Conservation (phyloP, 2,797 vertebrate genomes). For the Dendrocincla fuliginosa region DNA sequence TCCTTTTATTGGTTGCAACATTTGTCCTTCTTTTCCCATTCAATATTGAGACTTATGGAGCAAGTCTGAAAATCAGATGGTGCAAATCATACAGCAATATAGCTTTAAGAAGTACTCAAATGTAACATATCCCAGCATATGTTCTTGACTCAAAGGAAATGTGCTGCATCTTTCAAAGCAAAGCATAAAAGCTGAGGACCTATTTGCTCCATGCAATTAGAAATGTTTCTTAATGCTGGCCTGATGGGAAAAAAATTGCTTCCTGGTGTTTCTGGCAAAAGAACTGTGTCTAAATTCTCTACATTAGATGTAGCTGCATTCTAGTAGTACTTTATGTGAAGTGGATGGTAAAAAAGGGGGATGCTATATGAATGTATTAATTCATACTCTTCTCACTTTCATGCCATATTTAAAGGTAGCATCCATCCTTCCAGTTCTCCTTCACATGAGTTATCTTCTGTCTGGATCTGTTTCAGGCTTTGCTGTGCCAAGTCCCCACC, state of each 20-base stretch:
- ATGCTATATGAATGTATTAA: neutral
- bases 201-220: neutral
- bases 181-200: constrained; percentile 21
- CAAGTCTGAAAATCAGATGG: constrained; percentile 64
- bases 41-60: neutral
- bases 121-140: constrained; percentile 35
- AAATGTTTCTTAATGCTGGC: neutral
- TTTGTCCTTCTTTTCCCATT: constrained; percentile 34
- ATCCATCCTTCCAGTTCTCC: neutral
- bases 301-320: neutral
- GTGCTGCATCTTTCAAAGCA: constrained; percentile 40
- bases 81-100: neutral
- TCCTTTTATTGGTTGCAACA: constrained; percentile 53
- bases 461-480: constrained; percentile 36
- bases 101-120: constrained; percentile 20
- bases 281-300: neutral
- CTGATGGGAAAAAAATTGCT: constrained; percentile 8
- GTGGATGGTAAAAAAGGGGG: neutral
- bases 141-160: constrained; percentile 42
- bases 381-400: neutral
- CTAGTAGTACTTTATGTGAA: neutral
- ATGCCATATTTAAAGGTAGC: neutral
- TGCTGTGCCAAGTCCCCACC: constrained; percentile 6
- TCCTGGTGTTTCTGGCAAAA: constrained; percentile 17
- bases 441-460: constrained; percentile 27